phyloP scores from a whole-genome alignment of 2,113 vertebrate species.

The Vicugna pacos region DNA sequence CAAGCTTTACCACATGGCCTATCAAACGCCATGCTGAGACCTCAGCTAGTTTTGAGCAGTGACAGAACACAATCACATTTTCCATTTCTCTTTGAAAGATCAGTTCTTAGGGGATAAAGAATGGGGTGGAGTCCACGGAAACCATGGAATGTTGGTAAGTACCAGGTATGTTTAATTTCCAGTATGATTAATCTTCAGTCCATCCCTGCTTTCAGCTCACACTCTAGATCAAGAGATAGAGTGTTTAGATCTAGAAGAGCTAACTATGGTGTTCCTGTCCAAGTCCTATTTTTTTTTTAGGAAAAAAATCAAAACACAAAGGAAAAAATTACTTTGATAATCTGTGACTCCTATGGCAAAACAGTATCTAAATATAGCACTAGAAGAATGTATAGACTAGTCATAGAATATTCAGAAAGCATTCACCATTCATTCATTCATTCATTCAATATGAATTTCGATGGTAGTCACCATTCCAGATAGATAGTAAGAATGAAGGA shows the following conservation, averaged over 20 bases:
- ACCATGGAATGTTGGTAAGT: background rate
- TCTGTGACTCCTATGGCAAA: background rate
- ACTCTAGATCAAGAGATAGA: background rate
- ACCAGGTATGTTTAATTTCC: background rate
- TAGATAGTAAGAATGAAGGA: background rate
- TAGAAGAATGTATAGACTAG: background rate
- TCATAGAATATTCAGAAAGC: background rate
- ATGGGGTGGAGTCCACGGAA: background rate
- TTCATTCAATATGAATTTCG: background rate
- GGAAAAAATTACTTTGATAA: background rate
- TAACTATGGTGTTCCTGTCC: rapidly evolving
- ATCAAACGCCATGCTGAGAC: background rate
- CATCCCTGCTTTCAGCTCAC: background rate
- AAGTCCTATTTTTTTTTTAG: background rate
- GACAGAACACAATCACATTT: background rate
- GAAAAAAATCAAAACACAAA: background rate
- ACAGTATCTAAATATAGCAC: background rate
- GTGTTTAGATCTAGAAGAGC: background rate
- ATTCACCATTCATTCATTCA: background rate
- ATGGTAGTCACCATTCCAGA: background rate
- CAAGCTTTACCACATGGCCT: background rate
- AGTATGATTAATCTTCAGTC: background rate
- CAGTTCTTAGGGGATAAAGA: background rate
- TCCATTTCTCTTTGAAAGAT: background rate
- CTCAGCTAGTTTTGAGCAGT: background rate